phyloP scores from a whole-genome alignment of 2,797 vertebrate species.

The Phyllotis vaccarum region DNA sequence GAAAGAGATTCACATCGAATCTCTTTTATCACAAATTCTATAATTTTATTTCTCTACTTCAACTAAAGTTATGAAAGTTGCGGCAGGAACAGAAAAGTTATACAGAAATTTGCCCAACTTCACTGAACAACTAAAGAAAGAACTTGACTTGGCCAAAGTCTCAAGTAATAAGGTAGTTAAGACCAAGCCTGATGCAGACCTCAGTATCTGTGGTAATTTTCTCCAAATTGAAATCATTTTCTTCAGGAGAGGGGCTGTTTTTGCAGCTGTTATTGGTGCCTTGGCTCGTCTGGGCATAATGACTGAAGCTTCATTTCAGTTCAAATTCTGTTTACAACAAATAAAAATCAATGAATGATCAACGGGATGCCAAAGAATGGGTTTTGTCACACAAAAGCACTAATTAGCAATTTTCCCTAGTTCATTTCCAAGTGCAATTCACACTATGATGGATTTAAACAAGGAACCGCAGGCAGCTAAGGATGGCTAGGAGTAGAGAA shows the following conservation, averaged over 20 bases:
- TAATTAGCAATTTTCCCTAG: slow-evolving; percentile 16
- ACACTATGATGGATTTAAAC: neutral
- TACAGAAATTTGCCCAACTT: neutral
- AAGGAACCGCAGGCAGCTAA: neutral
- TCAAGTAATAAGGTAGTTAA: neutral
- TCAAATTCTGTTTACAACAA: neutral
- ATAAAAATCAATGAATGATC: neutral
- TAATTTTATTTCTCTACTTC: neutral
- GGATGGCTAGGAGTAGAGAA: neutral
- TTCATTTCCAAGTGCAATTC: slow-evolving; percentile 16
- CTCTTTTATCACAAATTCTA: neutral
- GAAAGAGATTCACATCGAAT: neutral
- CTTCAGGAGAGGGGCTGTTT: too few relatives aligned
- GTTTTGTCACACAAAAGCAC: slow-evolving; percentile 19
- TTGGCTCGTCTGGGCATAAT: neutral
- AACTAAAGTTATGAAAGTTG: neutral
- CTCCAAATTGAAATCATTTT: neutral
- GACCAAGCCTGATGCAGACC: neutral
- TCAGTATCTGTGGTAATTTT: neutral
- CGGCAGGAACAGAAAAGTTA: neutral
- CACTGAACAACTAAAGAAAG: neutral
- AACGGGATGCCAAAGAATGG: neutral
- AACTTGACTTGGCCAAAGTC: neutral
- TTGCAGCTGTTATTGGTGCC: neutral
- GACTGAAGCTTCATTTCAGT: neutral